Conservation (phyloP, 1,140 invertebrate species). For the Leptinotarsa defecta region DNA sequence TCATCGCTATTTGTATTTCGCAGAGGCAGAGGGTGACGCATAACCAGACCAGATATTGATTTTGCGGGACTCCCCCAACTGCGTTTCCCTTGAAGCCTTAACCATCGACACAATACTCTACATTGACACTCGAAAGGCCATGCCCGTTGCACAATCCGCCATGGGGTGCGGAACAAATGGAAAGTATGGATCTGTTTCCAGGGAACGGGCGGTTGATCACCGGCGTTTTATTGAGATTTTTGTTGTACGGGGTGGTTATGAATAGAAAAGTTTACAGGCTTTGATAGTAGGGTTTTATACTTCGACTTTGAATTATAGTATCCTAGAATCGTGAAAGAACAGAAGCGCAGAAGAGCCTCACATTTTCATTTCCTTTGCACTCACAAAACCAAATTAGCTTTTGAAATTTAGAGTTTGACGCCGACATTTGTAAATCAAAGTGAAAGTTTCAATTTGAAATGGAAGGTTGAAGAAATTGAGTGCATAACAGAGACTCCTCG, state of each 20-base stretch:
- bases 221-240: not conserved
- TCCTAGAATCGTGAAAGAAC: no score
- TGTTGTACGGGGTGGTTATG: not conserved
- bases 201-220: not conserved
- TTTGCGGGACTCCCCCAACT: slow-evolving; percentile 35
- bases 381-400: no score
- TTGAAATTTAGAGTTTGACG: no score
- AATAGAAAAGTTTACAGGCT: not conserved
- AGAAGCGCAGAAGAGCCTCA: no score
- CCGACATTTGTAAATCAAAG: no score
- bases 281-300: no score
- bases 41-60: slow-evolving; percentile 39
- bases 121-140: slow-evolving; percentile 34
- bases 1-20: slow-evolving; percentile 5
- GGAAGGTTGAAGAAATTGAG: no score
- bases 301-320: no score
- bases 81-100: slow-evolving; percentile 34
- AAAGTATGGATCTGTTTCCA: slow-evolving; percentile 9
- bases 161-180: not conserved
- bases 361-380: no score
- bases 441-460: no score
- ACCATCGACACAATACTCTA: slow-evolving; percentile 48
- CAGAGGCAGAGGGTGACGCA: slow-evolving; percentile 32
- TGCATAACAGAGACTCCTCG: no score
- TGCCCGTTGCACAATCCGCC: slow-evolving; percentile 19